A percentile compares a stretch with the other conserved stretches of the same genome.
Conservation (phyloP, 2,888 invertebrate genomes). For the Dioctria linearis region DNA sequence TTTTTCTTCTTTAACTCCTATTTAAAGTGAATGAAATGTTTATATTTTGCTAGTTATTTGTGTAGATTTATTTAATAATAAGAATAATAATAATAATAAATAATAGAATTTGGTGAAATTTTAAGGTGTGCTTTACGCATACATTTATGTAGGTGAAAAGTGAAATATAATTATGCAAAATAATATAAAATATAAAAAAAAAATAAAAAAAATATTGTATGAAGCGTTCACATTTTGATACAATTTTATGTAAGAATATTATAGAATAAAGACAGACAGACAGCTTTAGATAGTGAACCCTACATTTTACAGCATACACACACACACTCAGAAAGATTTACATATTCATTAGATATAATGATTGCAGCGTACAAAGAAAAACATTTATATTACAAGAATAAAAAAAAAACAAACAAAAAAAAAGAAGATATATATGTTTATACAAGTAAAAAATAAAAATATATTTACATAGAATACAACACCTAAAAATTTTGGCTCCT, state of each 20-base stretch:
- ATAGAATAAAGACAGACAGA: no score
- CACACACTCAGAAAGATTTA: constrained; percentile 22
- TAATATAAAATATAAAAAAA: background rate
- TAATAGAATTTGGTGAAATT: background rate
- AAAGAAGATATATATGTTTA: background rate
- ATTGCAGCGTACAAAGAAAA: background rate
- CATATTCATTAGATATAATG: background rate
- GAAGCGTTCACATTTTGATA: no score
- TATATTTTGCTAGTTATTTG: constrained; percentile 3
- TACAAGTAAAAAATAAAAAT: constrained; percentile 1
- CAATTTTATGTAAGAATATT: no score
- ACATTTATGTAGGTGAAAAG: background rate
- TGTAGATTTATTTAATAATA: background rate
- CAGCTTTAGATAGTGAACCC: no score
- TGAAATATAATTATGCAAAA: background rate
- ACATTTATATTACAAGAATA: constrained; percentile 33
- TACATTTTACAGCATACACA: constrained; percentile 11
- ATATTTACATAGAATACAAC: constrained; percentile 34
- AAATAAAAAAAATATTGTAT: no score
- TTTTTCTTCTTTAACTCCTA: background rate
- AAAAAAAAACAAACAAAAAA: constrained; percentile 15
- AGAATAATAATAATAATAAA: no score
- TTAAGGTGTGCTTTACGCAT: background rate
- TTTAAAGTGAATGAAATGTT: background rate
- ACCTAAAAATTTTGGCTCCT: constrained; percentile 38